A percentile compares a stretch with the other conserved stretches of the same genome.
These are phyloP conservation scores for Limnephilus rhombicus DNA, from an alignment of 2,888 invertebrate species.

Conservation along the genomic window DNA sequence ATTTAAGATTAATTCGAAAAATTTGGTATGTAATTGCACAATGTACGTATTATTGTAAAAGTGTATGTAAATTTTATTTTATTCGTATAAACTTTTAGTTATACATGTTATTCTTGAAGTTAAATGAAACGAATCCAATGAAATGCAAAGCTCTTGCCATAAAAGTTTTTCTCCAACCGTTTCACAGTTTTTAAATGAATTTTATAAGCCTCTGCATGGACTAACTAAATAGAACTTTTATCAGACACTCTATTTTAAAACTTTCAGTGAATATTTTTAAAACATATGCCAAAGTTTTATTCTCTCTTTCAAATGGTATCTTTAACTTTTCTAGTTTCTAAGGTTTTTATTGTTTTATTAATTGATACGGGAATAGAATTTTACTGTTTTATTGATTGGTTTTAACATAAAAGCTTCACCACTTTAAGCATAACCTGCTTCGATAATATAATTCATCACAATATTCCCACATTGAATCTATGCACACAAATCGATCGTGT, in stretches of 20 bases:
- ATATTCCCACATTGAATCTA: neutral
- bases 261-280: neutral
- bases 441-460: neutral
- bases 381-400: neutral
- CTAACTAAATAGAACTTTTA: neutral
- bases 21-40: neutral
- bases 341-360: neutral
- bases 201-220: neutral
- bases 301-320: neutral
- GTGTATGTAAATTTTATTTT: neutral
- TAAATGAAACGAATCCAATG: neutral
- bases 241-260: neutral
- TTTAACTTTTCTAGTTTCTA: neutral
- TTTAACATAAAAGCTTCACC: neutral
- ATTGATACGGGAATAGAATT: neutral
- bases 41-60: neutral
- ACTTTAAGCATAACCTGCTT: neutral
- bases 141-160: constrained; percentile 1
- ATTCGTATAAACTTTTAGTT: neutral
- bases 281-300: neutral
- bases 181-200: neutral
- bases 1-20: neutral
- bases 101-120: neutral
- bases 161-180: neutral
- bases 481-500: no score